Conservation (phyloP, 2,113 vertebrate genomes). For the Tringa solitaria region DNA sequence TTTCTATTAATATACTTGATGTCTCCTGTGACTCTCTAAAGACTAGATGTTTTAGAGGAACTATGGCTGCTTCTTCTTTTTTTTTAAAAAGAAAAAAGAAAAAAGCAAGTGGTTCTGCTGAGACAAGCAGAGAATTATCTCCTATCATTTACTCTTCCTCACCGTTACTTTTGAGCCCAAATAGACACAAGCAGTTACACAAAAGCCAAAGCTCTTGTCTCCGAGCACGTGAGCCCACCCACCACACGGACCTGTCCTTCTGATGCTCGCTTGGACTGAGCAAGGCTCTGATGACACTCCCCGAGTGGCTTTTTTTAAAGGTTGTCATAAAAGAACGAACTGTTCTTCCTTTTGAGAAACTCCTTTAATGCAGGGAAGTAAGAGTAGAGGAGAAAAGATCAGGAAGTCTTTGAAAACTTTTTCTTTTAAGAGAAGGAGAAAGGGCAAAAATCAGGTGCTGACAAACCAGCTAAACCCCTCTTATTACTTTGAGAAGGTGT, state of each 20-base stretch:
- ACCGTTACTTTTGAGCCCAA: not conserved
- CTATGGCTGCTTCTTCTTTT: not conserved
- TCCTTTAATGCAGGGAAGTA: not conserved
- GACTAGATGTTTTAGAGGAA: not conserved
- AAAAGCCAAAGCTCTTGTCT: not conserved
- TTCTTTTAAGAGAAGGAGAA: not conserved
- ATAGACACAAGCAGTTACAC: not conserved
- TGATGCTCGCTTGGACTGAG: not conserved
- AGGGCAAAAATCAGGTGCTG: not conserved
- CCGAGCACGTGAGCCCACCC: not conserved
- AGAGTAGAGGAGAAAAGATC: not conserved
- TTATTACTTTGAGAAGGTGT: not conserved
- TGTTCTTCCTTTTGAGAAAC: not conserved
- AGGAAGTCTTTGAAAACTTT: not conserved
- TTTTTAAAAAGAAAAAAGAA: not conserved
- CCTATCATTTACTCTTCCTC: not conserved
- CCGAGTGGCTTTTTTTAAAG: not conserved
- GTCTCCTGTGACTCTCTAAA: not conserved
- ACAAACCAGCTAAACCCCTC: not conserved
- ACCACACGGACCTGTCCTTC: not conserved
- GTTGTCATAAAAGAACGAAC: not conserved
- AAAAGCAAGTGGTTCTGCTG: not conserved
- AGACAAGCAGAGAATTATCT: not conserved
- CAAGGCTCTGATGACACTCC: not conserved
- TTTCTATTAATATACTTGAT: not conserved